Evolutionary conservation across 2,888 invertebrate genomes (phyloP).

Genomic region (Tineola bisselliella): DNA sequence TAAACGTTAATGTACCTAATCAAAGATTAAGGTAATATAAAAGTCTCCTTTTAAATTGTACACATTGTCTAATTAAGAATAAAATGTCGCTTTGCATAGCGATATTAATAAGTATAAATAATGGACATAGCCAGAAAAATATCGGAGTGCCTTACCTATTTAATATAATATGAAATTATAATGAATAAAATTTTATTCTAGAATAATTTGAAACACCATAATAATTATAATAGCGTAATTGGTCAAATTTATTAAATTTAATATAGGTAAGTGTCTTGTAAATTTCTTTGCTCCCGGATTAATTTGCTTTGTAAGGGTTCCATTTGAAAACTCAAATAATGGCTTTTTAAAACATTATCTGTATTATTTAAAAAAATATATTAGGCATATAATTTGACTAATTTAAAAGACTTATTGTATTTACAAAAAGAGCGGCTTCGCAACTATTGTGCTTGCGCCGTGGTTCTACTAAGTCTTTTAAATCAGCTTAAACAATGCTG

Average conservation of each 20-base stretch:
- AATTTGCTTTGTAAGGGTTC: too few relatives aligned
- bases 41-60: neutral
- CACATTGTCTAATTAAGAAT: neutral
- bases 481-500: too few relatives aligned
- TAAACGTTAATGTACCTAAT: neutral
- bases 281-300: neutral
- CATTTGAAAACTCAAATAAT: too few relatives aligned
- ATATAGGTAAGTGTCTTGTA: conserved; percentile 24
- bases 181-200: conserved; percentile 63
- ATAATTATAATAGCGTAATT: conserved; percentile 51
- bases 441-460: too few relatives aligned
- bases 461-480: too few relatives aligned
- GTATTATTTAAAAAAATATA: too few relatives aligned
- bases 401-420: too few relatives aligned
- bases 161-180: conserved; percentile 65
- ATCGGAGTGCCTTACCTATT: conserved; percentile 69
- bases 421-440: too few relatives aligned
- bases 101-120: neutral
- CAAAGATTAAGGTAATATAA: neutral
- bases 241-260: conserved; percentile 43
- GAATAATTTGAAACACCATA: conserved; percentile 67
- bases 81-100: neutral
- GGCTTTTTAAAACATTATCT: too few relatives aligned
- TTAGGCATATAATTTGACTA: too few relatives aligned
- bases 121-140: conserved; percentile 39